Percentiles rank a stretch among this genome's conserved stretches.
Conservation (phyloP, 1,140 invertebrate genomes). For the Drosophila lowei region DNA sequence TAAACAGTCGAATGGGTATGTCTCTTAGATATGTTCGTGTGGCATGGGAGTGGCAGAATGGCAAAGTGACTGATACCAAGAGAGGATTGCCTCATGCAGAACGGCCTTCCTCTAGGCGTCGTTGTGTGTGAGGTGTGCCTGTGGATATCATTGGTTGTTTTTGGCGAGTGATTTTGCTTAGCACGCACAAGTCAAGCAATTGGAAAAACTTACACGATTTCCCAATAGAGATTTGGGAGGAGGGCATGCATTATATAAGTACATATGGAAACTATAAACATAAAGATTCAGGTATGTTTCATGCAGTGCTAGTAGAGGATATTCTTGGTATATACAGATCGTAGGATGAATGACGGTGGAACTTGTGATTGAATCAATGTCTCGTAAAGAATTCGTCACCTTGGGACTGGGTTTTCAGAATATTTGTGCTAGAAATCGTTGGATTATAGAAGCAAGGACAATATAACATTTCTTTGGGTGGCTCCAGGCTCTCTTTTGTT, state of each 20-base stretch:
- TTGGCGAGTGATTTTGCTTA: slow-evolving; percentile 65
- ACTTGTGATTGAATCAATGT: no score
- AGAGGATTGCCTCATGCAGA: slow-evolving; percentile 66
- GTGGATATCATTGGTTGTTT: no score
- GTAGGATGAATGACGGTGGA: no score
- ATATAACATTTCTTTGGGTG: no score
- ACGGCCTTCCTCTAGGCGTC: slow-evolving; percentile 57
- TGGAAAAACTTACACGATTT: slow-evolving; percentile 72
- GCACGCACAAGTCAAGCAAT: slow-evolving; percentile 82
- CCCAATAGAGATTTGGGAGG: slow-evolving; percentile 12
- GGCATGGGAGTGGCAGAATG: neutral
- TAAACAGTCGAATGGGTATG: slow-evolving; percentile 59
- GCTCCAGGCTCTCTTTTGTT: no score
- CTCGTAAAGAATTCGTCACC: no score
- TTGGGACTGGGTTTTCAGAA: no score
- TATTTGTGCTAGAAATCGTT: no score
- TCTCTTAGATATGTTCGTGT: slow-evolving; percentile 34
- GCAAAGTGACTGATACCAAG: slow-evolving; percentile 25
- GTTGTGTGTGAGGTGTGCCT: slow-evolving; percentile 33
- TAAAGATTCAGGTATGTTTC: neutral
- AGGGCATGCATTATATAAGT: slow-evolving; percentile 12
- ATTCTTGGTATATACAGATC: no score
- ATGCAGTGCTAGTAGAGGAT: no score
- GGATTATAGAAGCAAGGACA: no score
- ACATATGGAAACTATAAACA: slow-evolving; percentile 4